phyloP scores from a whole-genome alignment of 1,140 invertebrate species.

The Antheraea pernyi region DNA sequence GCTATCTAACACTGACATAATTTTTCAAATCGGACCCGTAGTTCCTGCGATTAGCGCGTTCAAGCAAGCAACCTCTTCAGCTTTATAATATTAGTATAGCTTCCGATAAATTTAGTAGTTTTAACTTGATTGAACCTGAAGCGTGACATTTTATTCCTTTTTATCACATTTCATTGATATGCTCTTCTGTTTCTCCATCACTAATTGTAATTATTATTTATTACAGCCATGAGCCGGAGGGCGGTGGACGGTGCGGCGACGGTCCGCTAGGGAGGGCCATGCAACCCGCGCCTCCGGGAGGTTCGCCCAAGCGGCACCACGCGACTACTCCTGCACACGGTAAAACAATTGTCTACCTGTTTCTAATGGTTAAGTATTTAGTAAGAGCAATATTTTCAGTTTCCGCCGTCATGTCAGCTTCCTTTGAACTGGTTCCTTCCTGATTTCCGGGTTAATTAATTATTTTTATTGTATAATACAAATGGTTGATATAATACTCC shows the following conservation, averaged over 20 bases:
- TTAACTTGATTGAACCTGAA: not conserved
- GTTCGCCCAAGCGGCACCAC: slow-evolving; percentile 66
- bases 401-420: too few relatives aligned
- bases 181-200: not conserved
- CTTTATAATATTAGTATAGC: too few relatives aligned
- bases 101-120: too few relatives aligned
- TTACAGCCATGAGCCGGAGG: slow-evolving; percentile 83
- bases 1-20: too few relatives aligned
- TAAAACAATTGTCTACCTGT: slow-evolving; percentile 14
- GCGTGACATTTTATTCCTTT: not conserved
- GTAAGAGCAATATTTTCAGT: not conserved
- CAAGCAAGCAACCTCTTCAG: too few relatives aligned
- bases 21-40: too few relatives aligned
- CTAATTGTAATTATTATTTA: slow-evolving; percentile 23
- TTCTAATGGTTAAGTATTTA: not conserved
- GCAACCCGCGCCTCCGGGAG: slow-evolving; percentile 60
- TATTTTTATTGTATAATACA: too few relatives aligned
- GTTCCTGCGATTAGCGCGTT: too few relatives aligned
- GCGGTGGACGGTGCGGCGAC: slow-evolving; percentile 74
- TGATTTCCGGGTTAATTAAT: too few relatives aligned
- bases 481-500: too few relatives aligned
- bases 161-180: too few relatives aligned
- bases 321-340: slow-evolving; percentile 45
- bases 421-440: too few relatives aligned
- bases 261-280: slow-evolving; percentile 76